A percentile compares a stretch with the other conserved stretches of the same genome.
These are phyloP conservation scores for Agonopterix alstromeriana DNA, from an alignment of 2,888 invertebrate species.

Conservation along the genomic window DNA sequence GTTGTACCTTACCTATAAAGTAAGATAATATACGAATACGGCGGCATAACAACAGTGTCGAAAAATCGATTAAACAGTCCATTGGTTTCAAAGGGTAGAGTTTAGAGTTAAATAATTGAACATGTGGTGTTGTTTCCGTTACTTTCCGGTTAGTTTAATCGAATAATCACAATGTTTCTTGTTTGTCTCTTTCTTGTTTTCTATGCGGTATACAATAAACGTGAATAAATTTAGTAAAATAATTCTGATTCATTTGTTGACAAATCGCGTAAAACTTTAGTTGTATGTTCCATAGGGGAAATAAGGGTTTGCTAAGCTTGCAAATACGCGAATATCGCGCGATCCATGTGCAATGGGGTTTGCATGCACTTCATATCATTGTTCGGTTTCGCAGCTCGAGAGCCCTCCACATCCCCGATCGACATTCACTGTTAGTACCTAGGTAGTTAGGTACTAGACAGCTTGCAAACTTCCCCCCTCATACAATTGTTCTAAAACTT, in stretches of 20 bases:
- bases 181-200: too few species aligned
- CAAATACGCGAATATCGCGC: not conserved
- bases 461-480: not conserved
- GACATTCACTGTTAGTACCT: slow-evolving; percentile 47
- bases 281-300: not conserved
- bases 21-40: too few species aligned
- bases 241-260: too few species aligned
- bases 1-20: too few species aligned
- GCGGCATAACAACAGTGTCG: not conserved
- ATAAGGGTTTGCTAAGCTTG: not conserved
- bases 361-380: slow-evolving; percentile 57
- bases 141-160: slow-evolving; percentile 17
- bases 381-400: slow-evolving; percentile 54
- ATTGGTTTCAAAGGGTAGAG: slow-evolving; percentile 10
- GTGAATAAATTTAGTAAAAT: too few species aligned
- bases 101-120: slow-evolving; percentile 14
- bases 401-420: slow-evolving; percentile 52
- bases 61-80: slow-evolving; percentile 10
- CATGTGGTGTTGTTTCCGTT: slow-evolving; percentile 15
- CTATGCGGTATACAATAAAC: too few species aligned
- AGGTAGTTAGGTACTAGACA: not conserved
- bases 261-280: not conserved
- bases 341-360: slow-evolving; percentile 31
- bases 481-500: too few species aligned
- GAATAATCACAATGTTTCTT: slow-evolving; percentile 3